Base-by-base conservation (phyloP, 2,113 vertebrate species). In the Acanthochromis polyacanthus region DNA sequence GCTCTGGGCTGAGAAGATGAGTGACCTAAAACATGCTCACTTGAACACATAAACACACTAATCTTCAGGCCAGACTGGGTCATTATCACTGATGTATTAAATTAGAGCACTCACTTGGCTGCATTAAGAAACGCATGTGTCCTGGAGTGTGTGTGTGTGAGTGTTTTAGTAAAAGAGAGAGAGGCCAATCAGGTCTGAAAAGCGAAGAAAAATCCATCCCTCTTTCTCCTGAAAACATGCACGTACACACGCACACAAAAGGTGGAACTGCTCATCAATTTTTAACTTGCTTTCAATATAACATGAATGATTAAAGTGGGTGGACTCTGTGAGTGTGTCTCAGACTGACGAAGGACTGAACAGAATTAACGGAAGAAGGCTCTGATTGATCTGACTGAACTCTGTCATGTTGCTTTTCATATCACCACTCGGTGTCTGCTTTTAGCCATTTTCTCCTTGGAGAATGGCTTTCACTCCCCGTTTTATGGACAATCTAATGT, bases 261-360 rank as follows among this genome's bases (percentile, higher is more conserved):
- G 38, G 75, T 73, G 52, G 81, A 80, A 56, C 40, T 10, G 12
- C 61, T 72, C 68, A 93, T 93, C 32, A 82, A 87, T 90, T 74
- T 86, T 91, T 91, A 2, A 93, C 60, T 40, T 60, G 20, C 50
- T 55, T 86, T 78, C 80, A 76, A 87, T 64, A 68, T 50, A 62
- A 46, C 80, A 89, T 93, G 57, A 93, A 93, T 92, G 67, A 92
- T 94, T 90, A 68, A 92, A 69, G 58, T 5, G 19, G 57, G 60
- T 8, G 38, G 69, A 70, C 53, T 79, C 14, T 69, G 56, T 45
- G 67, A 36, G 69, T 56, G 36, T 40, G 58, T 45, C 56, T 82
- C 64, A 67, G 46, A 53, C 62, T 84, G 64, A 75, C 53, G 69
- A 75, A 30, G 28, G 51, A 0, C 15, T 0, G 30, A 22, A 19